These are phyloP conservation scores for Macroramphosus scolopax DNA, from an alignment of 2,797 vertebrate genomes.

Conservation along the genomic window DNA sequence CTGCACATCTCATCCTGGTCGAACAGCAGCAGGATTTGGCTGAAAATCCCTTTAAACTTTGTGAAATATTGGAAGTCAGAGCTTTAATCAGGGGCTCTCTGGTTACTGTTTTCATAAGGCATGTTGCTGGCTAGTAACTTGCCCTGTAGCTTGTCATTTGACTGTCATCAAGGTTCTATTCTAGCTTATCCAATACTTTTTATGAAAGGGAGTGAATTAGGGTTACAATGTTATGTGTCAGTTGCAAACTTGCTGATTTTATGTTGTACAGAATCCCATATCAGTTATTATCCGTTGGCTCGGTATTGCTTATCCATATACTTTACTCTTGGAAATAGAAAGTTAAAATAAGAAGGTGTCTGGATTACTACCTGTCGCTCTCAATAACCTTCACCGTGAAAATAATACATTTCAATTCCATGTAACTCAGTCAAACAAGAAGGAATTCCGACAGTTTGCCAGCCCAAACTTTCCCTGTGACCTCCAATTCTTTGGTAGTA, in stretches of 20 bases:
- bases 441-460: conserved; percentile 55
- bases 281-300: conserved; percentile 28
- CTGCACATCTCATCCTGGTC: conserved; percentile 34
- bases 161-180: conserved; percentile 45
- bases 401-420: too few species aligned
- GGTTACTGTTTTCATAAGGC: conserved; percentile 56
- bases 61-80: conserved; percentile 51
- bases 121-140: conserved; percentile 6
- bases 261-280: conserved; percentile 16
- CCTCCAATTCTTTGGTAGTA: conserved; percentile 49
- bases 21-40: conserved; percentile 36
- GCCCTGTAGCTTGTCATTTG: too few species aligned
- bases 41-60: conserved; percentile 54
- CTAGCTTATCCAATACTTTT: too few species aligned
- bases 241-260: conserved; percentile 40
- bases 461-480: conserved; percentile 44
- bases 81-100: conserved; percentile 48
- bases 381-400: conserved; percentile 22
- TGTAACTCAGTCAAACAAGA: conserved; percentile 41
- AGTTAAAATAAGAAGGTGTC: conserved; percentile 39
- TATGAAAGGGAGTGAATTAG: conserved; percentile 26
- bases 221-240: conserved; percentile 33
- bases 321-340: conserved; percentile 7
- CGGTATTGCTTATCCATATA: conserved; percentile 7
- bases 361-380: conserved; percentile 23